Evolutionary conservation across 1,140 invertebrate genomes (phyloP), one percentile per base, ranked within the genome.

Genomic region (Phortica variegata): DNA sequence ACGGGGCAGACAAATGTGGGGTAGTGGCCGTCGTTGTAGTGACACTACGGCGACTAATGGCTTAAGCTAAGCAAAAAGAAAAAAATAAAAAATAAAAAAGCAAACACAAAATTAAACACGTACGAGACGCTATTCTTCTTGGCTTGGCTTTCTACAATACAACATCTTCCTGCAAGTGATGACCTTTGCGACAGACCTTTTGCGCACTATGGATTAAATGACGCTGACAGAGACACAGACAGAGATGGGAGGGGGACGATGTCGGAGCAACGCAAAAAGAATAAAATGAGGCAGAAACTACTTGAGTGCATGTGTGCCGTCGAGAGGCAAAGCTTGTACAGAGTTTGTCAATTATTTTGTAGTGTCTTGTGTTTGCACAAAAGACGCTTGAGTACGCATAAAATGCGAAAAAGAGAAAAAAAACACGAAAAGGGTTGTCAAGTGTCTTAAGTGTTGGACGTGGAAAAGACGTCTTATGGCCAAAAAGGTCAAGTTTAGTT

Each of bases 91-190:
- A 26, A 26, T 26, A 26, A 6, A 10, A 26, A 5, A 26, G 23
- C 5, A 26, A 26, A 26, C 5, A 10, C 5, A 10, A 57, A 52
- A 68, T 68, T 68, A 60, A 68, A 63, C 63, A 68, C 63, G 63
- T 43, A 45, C 62, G 31, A 38, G 37, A 44, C 52, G 46, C 34
- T 41, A n/a, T 16, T 16, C 33, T 26, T 26, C 10, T 26, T 26
- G 5, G 5, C 23, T 26, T n/a, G n/a, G n/a, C n/a, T n/a, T n/a
- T n/a, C n/a, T n/a, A n/a, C n/a, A n/a, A n/a, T n/a, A n/a, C n/a
- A n/a, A n/a, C n/a, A n/a, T n/a, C n/a, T n/a, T n/a, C n/a, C n/a
- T 26, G 23, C 23, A 26, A n/a, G n/a, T 26, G 23, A 10, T 26
- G 33, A 36, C 33, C 16, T 36, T 16, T 36, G 12, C 33, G 33